These are phyloP conservation scores for Geothlypis trichas DNA, from an alignment of 2,113 vertebrate species.

Conservation along the genomic window DNA sequence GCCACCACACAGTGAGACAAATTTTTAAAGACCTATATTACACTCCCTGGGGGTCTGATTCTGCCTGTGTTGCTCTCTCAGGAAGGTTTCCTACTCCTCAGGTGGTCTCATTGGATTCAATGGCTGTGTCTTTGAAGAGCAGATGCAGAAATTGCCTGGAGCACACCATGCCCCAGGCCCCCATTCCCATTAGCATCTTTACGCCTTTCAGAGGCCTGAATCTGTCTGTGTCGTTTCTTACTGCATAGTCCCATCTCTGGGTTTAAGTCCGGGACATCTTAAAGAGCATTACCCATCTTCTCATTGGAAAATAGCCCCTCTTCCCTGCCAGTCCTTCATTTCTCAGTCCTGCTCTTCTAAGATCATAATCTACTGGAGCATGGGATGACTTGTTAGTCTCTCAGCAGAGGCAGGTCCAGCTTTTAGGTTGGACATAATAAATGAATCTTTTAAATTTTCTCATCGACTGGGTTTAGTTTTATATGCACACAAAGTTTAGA, in stretches of 20 bases:
- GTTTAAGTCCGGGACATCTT: not conserved
- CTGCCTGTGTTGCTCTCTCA: not conserved
- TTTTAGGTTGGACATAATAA: not conserved
- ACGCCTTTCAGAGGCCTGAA: not conserved
- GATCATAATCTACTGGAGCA: not conserved
- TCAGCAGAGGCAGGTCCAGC: not conserved
- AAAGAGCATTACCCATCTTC: not conserved
- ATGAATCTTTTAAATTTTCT: not conserved
- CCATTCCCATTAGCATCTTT: not conserved
- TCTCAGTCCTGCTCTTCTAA: not conserved
- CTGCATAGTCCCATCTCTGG: not conserved
- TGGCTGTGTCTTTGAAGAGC: not conserved
- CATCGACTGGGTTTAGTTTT: not conserved
- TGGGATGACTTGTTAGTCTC: not conserved
- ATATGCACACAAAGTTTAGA: not conserved
- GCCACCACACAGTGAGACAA: not conserved
- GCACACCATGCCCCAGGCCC: not conserved
- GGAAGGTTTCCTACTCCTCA: slow-evolving; percentile 3
- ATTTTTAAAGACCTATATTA: not conserved
- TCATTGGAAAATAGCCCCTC: not conserved
- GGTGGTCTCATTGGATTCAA: not conserved
- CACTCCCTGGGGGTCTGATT: not conserved
- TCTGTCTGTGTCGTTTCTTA: not conserved
- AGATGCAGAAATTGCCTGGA: slow-evolving; percentile 14
- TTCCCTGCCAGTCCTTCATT: not conserved